phyloP scores from a whole-genome alignment of 2,888 invertebrate species.

The Gymnoscelis rufifasciata region DNA sequence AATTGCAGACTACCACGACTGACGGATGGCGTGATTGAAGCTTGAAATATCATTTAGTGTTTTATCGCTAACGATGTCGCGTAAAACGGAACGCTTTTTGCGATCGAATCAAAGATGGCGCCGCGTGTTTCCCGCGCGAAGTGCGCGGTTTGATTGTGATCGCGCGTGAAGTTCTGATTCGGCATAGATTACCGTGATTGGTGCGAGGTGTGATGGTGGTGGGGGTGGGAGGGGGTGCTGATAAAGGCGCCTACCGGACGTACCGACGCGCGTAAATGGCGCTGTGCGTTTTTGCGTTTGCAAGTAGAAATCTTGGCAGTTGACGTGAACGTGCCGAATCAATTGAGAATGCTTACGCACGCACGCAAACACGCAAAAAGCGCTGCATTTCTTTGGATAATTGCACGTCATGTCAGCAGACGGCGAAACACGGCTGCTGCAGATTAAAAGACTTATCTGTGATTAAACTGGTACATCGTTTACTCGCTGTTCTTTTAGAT shows the following conservation, averaged over 20 bases:
- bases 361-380: conserved; percentile 40
- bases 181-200: conserved; percentile 63
- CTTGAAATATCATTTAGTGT: conserved; percentile 56
- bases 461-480: conserved; percentile 9
- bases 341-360: conserved; percentile 42
- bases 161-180: conserved; percentile 61
- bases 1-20: conserved; percentile 49
- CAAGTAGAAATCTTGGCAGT: conserved; percentile 41
- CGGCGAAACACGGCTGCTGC: conserved; percentile 17
- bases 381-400: conserved; percentile 46
- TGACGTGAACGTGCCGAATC: conserved; percentile 47
- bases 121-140: conserved; percentile 42
- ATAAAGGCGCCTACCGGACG: conserved; percentile 45
- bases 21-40: conserved; percentile 62
- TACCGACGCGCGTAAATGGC: conserved; percentile 45
- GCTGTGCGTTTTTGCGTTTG: conserved; percentile 46
- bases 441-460: conserved; percentile 14
- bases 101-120: conserved; percentile 39
- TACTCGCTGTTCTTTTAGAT: conserved; percentile 8
- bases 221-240: conserved; percentile 41
- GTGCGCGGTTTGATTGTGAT: conserved; percentile 45
- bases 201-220: conserved; percentile 25
- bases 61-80: conserved; percentile 46
- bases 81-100: conserved; percentile 36
- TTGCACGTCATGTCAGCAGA: conserved; percentile 40